These are phyloP conservation scores for Sebastolobus alascanus DNA, from an alignment of 2,797 vertebrate species.

Conservation along the genomic window DNA sequence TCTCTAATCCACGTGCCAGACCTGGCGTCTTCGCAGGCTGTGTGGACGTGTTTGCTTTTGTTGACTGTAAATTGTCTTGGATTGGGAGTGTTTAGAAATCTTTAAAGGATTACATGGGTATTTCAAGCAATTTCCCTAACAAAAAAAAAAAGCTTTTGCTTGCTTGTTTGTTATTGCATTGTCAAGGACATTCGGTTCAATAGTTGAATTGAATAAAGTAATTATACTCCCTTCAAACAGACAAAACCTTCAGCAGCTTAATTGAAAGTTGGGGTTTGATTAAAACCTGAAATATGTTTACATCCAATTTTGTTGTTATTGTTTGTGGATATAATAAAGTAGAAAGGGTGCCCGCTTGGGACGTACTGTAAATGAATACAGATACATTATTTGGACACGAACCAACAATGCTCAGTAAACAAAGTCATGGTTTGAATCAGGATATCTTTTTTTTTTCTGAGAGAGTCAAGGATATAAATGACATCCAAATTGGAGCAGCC, in stretches of 20 bases:
- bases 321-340: conserved; percentile 45
- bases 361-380: conserved; percentile 18
- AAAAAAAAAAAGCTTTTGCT: conserved; percentile 37
- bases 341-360: conserved; percentile 14
- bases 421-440: neutral
- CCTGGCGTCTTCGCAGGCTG: conserved; percentile 30
- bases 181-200: conserved; percentile 46
- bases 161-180: conserved; percentile 42
- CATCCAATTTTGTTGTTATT: conserved; percentile 29
- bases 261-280: conserved; percentile 37
- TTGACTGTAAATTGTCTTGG: conserved; percentile 35
- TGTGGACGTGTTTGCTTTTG: conserved; percentile 46
- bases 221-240: conserved; percentile 50
- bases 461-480: neutral
- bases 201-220: conserved; percentile 53
- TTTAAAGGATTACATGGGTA: conserved; percentile 59
- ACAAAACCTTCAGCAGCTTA: conserved; percentile 42
- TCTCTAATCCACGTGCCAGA: conserved; percentile 31
- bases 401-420: neutral
- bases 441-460: neutral
- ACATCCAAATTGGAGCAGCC: neutral
- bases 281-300: conserved; percentile 30
- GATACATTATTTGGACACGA: neutral
- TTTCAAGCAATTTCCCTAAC: conserved; percentile 54
- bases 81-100: conserved; percentile 48